Percentiles rank a stretch among this genome's conserved stretches.
These are phyloP conservation scores for Upupa epops DNA, from an alignment of 2,113 vertebrate species.

Conservation along the genomic window DNA sequence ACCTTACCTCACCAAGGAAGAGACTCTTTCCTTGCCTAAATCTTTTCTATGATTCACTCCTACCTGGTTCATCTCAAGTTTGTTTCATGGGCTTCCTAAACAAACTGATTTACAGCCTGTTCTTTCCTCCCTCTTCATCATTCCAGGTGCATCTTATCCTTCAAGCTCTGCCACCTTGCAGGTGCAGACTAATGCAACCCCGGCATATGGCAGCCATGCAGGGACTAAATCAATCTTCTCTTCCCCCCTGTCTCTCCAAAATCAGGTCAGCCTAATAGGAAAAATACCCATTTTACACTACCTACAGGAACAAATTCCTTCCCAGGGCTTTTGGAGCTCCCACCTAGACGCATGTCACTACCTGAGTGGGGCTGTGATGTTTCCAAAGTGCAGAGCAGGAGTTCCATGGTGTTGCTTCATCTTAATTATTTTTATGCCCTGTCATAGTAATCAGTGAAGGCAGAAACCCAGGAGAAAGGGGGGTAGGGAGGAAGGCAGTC, in stretches of 20 bases:
- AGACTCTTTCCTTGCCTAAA: rapidly evolving
- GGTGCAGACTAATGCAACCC: neutral
- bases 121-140: neutral
- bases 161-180: neutral
- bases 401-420: neutral
- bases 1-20: neutral
- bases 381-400: rapidly evolving
- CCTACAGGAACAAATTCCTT: neutral
- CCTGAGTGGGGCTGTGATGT: neutral
- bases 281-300: neutral
- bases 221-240: neutral
- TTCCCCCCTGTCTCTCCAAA: neutral
- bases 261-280: neutral
- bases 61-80: neutral
- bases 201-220: neutral
- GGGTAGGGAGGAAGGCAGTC: neutral
- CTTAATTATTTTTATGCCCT: neutral
- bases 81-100: neutral
- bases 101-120: neutral
- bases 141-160: neutral
- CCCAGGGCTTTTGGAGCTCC: neutral
- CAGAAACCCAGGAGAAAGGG: neutral
- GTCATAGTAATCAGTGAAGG: neutral
- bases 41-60: too few species aligned
- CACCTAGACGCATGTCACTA: rapidly evolving